phyloP scores from a whole-genome alignment of 2,888 invertebrate genomes.

The Trichogramma dendrolimi region DNA sequence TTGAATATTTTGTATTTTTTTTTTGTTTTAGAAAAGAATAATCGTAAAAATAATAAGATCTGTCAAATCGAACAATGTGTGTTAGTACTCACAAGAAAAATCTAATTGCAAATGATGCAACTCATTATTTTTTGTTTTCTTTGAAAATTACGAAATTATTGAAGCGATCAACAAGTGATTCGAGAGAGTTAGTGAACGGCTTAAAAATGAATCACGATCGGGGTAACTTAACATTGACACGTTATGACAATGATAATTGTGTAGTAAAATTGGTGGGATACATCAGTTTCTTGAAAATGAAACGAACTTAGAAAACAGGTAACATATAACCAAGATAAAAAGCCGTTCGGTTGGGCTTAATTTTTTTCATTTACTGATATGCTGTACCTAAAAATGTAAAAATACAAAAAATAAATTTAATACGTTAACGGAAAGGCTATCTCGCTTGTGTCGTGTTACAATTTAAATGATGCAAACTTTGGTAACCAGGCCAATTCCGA shows the following conservation, averaged over 20 bases:
- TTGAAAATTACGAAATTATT: too few relatives aligned
- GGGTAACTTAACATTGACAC: slow-evolving; percentile 29
- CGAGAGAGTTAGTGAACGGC: too few relatives aligned
- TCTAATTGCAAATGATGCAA: too few relatives aligned
- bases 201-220: slow-evolving; percentile 24
- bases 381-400: slow-evolving; percentile 51
- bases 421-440: slow-evolving; percentile 49
- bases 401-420: slow-evolving; percentile 47
- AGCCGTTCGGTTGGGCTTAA: slow-evolving; percentile 33
- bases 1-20: too few relatives aligned
- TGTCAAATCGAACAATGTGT: too few relatives aligned
- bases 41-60: too few relatives aligned
- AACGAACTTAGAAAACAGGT: slow-evolving; percentile 5
- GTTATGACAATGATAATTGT: slow-evolving; percentile 19
- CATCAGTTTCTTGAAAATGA: slow-evolving; percentile 22
- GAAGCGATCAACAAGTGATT: too few relatives aligned
- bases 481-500: too few relatives aligned
- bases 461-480: slow-evolving; percentile 2
- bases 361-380: slow-evolving; percentile 45
- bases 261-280: slow-evolving; percentile 27
- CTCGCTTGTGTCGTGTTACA: slow-evolving; percentile 35
- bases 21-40: too few relatives aligned
- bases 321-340: slow-evolving; percentile 7
- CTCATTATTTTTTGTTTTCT: too few relatives aligned
- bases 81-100: too few relatives aligned